These are phyloP conservation scores for Hololepta plana DNA, from an alignment of 2,888 invertebrate species.

Conservation along the genomic window DNA sequence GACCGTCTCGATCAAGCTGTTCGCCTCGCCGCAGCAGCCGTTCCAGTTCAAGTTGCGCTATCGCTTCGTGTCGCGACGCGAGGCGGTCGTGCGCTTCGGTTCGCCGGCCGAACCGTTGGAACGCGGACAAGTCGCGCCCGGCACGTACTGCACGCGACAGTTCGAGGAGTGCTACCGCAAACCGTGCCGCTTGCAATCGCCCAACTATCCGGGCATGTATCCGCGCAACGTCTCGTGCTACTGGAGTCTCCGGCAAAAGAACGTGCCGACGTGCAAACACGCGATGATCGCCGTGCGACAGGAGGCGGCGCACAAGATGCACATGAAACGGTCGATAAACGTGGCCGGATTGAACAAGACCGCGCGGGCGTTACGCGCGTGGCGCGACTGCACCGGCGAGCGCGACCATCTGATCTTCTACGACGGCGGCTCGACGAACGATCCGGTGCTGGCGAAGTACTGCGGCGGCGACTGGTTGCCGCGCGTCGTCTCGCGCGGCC, in stretches of 20 bases:
- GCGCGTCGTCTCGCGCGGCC: conserved; percentile 54
- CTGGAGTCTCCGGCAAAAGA: conserved; percentile 71
- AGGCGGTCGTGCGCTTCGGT: conserved; percentile 65
- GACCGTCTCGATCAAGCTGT: conserved; percentile 66
- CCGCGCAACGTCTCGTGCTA: conserved; percentile 82
- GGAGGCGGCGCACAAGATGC: conserved; percentile 54
- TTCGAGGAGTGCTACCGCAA: conserved; percentile 73
- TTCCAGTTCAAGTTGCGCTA: conserved; percentile 66
- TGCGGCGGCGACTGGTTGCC: conserved; percentile 80
- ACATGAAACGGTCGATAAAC: conserved; percentile 44
- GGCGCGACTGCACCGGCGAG: conserved; percentile 69
- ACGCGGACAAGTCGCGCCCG: conserved; percentile 61
- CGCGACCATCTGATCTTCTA: conserved; percentile 72
- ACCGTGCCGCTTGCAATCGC: conserved; percentile 72
- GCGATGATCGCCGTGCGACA: conserved; percentile 78
- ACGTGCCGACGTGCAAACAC: conserved; percentile 75
- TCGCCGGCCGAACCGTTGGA: conserved; percentile 59
- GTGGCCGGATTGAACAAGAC: conserved; percentile 56
- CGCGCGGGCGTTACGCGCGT: conserved; percentile 49
- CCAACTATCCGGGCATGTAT: conserved; percentile 81
- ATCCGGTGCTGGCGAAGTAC: conserved; percentile 69
- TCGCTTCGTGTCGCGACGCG: conserved; percentile 63
- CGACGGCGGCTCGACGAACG: conserved; percentile 67
- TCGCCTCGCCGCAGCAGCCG: conserved; percentile 52
- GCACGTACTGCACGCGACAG: conserved; percentile 48